Base-by-base conservation (phyloP, 2,797 vertebrate genomes). In the Tokudaia tokunoshimensis region DNA sequence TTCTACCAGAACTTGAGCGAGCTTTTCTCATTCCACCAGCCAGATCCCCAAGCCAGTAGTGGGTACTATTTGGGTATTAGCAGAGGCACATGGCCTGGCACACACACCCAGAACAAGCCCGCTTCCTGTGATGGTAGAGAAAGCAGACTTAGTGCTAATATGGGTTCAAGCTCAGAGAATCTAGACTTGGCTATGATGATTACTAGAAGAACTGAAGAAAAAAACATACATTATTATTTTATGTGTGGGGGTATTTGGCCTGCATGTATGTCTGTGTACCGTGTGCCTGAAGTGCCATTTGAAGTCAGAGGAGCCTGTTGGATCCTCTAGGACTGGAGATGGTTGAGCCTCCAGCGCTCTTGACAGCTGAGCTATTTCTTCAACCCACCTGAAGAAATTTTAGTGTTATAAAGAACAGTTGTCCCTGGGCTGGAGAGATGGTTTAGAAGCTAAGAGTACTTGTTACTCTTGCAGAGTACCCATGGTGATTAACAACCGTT, bases 71-170 rank as follows among this genome's bases (percentile, higher is more conserved):
- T 59, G 80, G 89, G 0, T 41, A 17, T 81, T 85, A 3, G 67
- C 15, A 26, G n/a, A 14, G 11, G 3, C 37, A 17, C 7, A 0
- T 12, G 14, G 67, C 34, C 52, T 26, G 6, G 17, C 55, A 50
- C 55, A 52, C 61, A 82, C 2, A 63, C 65, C 47, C 5, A 5
- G 50, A 81, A 3, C 10, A 0, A 22, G 26, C 41, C 80, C 1
- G 0, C 29, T 20, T 37, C 55, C 31, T 1, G 0, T 34, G 75
- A 55, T 37, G 29, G 61, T 41, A 34, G 59, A 82, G n/a, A 44
- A 15, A 3, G 6, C 29, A 57, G 59, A 47, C 44, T 15, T 26
- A 17, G 59, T 24, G 72, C 14, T 34, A 31, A 26, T 2, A n/a
- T 3, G 22, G 63, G 26, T 31, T 90, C 47, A n/a, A 10, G 55